Evolutionary conservation across 2,113 vertebrate genomes (phyloP).

Genomic region (Scolopax mira): DNA sequence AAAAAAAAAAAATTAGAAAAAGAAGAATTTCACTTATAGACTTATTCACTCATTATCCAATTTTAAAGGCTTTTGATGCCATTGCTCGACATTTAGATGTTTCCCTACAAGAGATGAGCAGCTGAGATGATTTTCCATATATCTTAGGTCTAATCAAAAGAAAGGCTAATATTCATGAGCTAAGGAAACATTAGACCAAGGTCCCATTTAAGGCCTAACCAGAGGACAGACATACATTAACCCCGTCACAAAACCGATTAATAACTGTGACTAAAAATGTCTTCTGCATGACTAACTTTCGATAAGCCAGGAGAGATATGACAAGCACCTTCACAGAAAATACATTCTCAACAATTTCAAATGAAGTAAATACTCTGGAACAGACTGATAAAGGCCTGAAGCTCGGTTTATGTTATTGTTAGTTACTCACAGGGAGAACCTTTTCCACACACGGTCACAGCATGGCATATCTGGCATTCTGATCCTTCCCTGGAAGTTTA

Average conservation of each 20-base stretch:
- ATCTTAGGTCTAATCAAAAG: neutral
- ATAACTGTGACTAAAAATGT: neutral
- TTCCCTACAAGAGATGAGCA: neutral
- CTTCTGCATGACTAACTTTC: constrained; percentile 23
- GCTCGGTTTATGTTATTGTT: neutral
- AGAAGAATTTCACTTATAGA: neutral
- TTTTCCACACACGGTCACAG: neutral
- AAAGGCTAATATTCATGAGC: neutral
- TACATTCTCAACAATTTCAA: neutral
- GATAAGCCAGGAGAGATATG: neutral
- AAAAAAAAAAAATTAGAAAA: neutral
- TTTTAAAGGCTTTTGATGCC: neutral
- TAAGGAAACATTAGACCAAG: neutral
- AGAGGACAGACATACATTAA: neutral
- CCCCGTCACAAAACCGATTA: neutral
- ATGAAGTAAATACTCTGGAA: constrained; percentile 26
- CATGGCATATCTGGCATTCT: neutral
- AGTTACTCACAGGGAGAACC: neutral
- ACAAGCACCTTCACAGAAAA: neutral
- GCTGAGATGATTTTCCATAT: neutral
- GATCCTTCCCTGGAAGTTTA: neutral
- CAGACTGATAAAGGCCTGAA: neutral
- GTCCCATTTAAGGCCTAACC: neutral
- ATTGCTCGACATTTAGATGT: neutral
- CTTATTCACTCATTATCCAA: neutral